phyloP scores from a whole-genome alignment of 1,140 invertebrate species.

The Paraescarpia echinospica region DNA sequence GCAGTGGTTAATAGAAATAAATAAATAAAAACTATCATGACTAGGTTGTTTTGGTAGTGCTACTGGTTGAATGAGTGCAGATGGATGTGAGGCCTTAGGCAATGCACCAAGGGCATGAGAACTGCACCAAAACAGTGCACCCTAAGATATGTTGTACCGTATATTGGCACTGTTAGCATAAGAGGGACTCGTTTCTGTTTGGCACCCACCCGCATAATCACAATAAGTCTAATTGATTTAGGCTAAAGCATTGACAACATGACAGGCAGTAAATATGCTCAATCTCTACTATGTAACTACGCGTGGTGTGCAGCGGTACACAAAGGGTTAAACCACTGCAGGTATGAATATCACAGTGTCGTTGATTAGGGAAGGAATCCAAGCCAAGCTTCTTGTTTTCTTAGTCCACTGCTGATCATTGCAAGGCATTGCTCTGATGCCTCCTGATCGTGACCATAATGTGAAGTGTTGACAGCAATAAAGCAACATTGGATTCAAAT shows the following conservation, averaged over 20 bases:
- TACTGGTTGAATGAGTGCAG: too few relatives aligned
- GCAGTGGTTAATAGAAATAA: too few relatives aligned
- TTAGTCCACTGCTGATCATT: too few relatives aligned
- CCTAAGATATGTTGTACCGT: neutral
- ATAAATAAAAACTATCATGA: too few relatives aligned
- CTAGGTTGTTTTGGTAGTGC: too few relatives aligned
- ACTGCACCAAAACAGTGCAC: too few relatives aligned
- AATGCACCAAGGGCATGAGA: too few relatives aligned
- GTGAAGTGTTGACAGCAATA: too few relatives aligned
- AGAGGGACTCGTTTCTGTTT: neutral
- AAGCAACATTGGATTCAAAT: too few relatives aligned
- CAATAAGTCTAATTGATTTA: conserved; percentile 1
- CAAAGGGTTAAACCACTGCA: neutral
- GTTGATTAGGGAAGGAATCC: neutral
- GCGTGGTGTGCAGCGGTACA: neutral
- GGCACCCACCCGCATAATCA: neutral
- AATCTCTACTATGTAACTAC: neutral
- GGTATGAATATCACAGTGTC: neutral
- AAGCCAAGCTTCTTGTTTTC: neutral
- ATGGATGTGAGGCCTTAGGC: too few relatives aligned
- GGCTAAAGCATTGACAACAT: neutral
- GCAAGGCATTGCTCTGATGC: too few relatives aligned
- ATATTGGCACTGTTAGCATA: neutral
- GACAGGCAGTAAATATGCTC: neutral
- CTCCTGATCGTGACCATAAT: too few relatives aligned